Evolutionary conservation across 2,113 vertebrate genomes (phyloP), one percentile per base, ranked within the genome.

Genomic region (Sula dactylatra): DNA sequence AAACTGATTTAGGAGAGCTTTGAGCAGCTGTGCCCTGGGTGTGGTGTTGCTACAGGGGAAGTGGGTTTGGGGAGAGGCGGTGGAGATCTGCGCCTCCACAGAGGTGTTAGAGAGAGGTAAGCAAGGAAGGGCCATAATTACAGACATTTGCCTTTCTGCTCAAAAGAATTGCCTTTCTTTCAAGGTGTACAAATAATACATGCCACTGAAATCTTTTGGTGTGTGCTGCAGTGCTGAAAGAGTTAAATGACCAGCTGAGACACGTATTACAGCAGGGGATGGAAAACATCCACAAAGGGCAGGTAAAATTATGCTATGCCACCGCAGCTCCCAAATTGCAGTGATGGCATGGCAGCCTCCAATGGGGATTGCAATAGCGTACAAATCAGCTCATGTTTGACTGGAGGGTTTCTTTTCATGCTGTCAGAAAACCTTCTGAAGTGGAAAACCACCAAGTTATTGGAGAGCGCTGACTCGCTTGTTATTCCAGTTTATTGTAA

Each of bases 281-380:
- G 54, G n/a, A 16, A 56, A 76, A n/a, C 18, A 11, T 55, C 54
- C 34, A 20, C 22, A 24, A 24, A 62, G 38, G 66, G n/a, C 65
- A 50, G 66, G 59, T n/a, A 18, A 36, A 86, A 50, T 16, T 29
- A 5, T 8, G 4, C 80, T 56, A 1, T 36, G 52, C 56, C 58
- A 1, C 73, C 44, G 62, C 81, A 72, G 72, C 13, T 22, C 36
- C 83, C 2, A 2, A 25, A 3, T 3, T 20, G 71, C 16, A 8
- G 54, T 2, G 42, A 32, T 14, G 58, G 85, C 49, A 13, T 2
- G 34, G 61, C 70, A 82, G 45, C 67, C 45, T 47, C 36, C 1
- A 1, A 10, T 17, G 65, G 0, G 0, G 50, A 16, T 56, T 24
- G 16, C 55, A 47, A 2, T 18, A 49, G 20, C n/a, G 4, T 3